Evolutionary conservation across 2,888 invertebrate genomes (phyloP), one percentile per base, ranked within the genome.

Genomic region (Rutpela maculata): DNA sequence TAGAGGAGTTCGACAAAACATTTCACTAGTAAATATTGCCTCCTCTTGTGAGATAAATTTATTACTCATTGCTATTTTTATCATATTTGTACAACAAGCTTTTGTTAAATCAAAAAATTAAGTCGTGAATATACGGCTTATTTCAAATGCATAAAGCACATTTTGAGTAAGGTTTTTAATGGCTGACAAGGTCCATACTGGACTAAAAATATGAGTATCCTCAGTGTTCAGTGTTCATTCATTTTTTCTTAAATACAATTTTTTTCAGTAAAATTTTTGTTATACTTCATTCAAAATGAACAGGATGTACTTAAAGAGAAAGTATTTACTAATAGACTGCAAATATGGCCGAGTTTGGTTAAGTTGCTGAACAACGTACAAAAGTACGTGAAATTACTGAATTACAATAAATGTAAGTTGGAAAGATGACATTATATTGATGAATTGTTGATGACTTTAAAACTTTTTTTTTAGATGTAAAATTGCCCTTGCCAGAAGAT

Each of bases 331-430:
- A 91, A 91, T 77, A 90, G 92, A 68, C 91, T 93, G 62, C 94
- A 95, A 88, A 93, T 96, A 86, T 96, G 96, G 96, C 94, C 94
- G 10, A 95, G 95, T 86, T 90, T 96, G 69, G 95, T 95, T 84
- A 94, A 94, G 88, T 89, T 95, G n/a, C 90, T 96, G 82, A 95
- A 94, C 89, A 92, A 91, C 79, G 90, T 95, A 66, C 93, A 93
- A 83, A 88, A 87, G 77, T 90, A 88, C 71, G 86, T 91, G 77
- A 87, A 88, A 78, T 90, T 91, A 80, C 92, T 92, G 83, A 89
- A 92, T 80, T 88, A 89, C 71, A 90, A 91, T 78, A 90, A 91
- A 84, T 92, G 93, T 94, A 88, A 90, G 92, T 91, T 65, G 62
- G 22, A 31, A 63, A 72, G 11, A 10, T 57, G 19, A 50, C 26